Conservation (phyloP, 2,888 invertebrate genomes). For the Caenorhabditis japonica region DNA sequence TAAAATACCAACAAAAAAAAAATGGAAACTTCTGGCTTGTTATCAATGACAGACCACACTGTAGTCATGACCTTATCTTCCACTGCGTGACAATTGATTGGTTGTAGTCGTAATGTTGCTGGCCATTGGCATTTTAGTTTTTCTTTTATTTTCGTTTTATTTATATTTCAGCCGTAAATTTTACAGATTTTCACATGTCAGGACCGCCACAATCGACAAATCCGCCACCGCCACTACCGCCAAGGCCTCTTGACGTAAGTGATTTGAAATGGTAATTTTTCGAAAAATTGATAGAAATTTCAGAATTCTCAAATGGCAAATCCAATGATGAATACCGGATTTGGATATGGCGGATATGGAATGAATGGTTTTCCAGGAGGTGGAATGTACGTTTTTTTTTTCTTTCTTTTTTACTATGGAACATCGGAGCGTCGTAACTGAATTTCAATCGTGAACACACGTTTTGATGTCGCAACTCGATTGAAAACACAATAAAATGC, state of each 20-base stretch:
- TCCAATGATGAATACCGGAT: conserved; percentile 40
- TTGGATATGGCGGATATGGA: conserved; percentile 54
- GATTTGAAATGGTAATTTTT: neutral
- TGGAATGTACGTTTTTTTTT: conserved; percentile 26
- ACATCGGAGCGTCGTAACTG: too few relatives aligned
- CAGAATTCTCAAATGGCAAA: conserved; percentile 33
- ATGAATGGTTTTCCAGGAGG: conserved; percentile 30
- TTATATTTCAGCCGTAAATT: neutral
- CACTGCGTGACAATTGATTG: conserved; percentile 19
- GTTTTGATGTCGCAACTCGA: too few relatives aligned
- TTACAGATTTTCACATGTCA: conserved; percentile 24
- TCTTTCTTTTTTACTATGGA: too few relatives aligned
- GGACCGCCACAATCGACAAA: conserved; percentile 13
- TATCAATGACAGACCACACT: conserved; percentile 40
- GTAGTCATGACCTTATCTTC: conserved; percentile 46
- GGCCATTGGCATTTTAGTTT: conserved; percentile 1
- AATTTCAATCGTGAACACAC: too few relatives aligned
- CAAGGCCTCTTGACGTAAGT: conserved; percentile 43
- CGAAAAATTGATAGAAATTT: conserved; percentile 18
- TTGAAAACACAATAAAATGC: too few relatives aligned
- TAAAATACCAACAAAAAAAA: too few relatives aligned
- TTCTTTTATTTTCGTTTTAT: neutral
- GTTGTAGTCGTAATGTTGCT: conserved; percentile 28
- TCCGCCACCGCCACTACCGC: conserved; percentile 51
- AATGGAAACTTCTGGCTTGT: too few relatives aligned